A percentile compares a stretch with the other conserved stretches of the same genome.
phyloP scores from a whole-genome alignment of 2,113 vertebrate genomes.

The Prionailurus bengalensis region DNA sequence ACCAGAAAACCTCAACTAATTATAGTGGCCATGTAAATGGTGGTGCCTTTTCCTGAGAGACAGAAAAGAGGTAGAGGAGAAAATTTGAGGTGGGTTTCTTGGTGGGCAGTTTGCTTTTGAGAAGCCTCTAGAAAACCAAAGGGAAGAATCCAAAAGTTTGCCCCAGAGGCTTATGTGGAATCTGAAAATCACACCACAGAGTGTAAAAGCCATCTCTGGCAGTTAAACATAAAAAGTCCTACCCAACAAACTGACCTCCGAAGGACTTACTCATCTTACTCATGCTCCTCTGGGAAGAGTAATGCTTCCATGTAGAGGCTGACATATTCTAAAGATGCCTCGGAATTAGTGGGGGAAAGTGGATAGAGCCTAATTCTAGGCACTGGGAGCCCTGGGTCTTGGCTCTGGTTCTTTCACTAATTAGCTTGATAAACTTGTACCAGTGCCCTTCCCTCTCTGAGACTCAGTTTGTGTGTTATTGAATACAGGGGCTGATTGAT shows the following conservation, averaged over 20 bases:
- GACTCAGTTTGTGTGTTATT: not conserved
- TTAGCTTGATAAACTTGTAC: not conserved
- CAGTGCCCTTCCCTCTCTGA: not conserved
- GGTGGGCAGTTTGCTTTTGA: not conserved
- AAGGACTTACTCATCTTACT: not conserved
- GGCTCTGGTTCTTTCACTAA: not conserved
- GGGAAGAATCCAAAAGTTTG: not conserved
- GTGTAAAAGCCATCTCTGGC: constrained; percentile 40
- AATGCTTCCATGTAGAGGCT: not conserved
- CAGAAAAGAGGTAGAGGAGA: not conserved
- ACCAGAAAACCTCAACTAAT: not conserved
- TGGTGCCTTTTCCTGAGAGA: not conserved
- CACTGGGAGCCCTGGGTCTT: not conserved
- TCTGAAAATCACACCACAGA: constrained; percentile 49
- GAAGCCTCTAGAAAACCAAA: not conserved
- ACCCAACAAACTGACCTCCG: not conserved
- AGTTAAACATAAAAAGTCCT: constrained; percentile 38
- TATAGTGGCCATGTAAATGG: not conserved
- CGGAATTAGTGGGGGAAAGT: not conserved
- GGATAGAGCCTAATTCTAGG: not conserved
- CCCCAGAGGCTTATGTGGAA: not conserved
- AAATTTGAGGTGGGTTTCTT: not conserved
- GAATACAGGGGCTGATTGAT: not conserved
- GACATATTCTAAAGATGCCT: not conserved
- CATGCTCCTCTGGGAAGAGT: not conserved